A percentile compares a stretch with the other conserved stretches of the same genome.
Conservation (phyloP, 1,140 invertebrate species). For the Saccostrea echinata region DNA sequence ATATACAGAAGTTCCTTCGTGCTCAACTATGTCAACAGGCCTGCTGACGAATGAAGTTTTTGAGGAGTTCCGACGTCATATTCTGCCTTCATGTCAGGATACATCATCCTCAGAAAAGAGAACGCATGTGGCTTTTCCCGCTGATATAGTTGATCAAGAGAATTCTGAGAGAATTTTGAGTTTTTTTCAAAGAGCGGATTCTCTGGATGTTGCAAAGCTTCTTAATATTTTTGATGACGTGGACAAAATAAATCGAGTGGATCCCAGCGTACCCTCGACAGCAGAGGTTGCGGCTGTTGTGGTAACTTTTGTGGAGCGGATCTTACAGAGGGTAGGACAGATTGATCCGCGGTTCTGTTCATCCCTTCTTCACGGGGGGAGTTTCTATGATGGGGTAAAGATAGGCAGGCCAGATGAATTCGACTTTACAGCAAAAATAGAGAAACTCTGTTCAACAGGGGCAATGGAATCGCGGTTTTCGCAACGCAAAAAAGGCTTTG, state of each 20-base stretch:
- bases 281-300: constrained; percentile 8
- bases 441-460: not conserved
- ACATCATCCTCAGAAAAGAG: not conserved
- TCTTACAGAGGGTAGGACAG: not conserved
- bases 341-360: constrained; percentile 38
- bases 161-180: not conserved
- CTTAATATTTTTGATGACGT: not conserved
- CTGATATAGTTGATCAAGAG: not conserved
- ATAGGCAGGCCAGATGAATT: constrained; percentile 45
- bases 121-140: not conserved
- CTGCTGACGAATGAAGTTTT: not conserved
- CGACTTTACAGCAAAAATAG: constrained; percentile 31
- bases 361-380: not conserved
- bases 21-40: not conserved
- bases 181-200: not conserved
- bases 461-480: constrained; percentile 27
- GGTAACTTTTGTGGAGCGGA: constrained; percentile 8
- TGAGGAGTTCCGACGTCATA: constrained; percentile 18
- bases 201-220: not conserved
- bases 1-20: not conserved
- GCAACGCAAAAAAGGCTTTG: constrained; percentile 36
- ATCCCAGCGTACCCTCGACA: not conserved
- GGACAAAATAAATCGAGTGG: not conserved
- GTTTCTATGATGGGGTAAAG: constrained; percentile 42
- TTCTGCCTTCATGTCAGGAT: not conserved